Evolutionary conservation across 2,888 invertebrate genomes (phyloP), one percentile per base, ranked within the genome.

Genomic region (Himalopsyche anomala): DNA sequence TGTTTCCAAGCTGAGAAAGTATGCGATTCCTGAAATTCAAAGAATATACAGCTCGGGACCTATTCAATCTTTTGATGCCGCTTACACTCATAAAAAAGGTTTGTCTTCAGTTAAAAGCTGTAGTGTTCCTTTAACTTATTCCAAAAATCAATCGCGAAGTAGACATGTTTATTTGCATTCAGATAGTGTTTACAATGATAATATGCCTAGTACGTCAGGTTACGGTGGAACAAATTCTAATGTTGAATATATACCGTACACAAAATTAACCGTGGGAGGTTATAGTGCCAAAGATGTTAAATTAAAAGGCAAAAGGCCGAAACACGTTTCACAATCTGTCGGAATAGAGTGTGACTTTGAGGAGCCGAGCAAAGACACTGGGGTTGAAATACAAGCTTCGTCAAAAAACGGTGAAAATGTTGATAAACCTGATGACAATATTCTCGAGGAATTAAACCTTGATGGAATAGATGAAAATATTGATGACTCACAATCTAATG

Each of bases 181-280:
- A n/a, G 79, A 56, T 79, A 84, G 45, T 56, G 51, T 42, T 12
- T 74, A n/a, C n/a, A 15, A 19, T 36, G 74, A 82, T 12, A 88
- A 86, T 45, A 40, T 85, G 2, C 89, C 91, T 38, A 92, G 92
- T 88, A 54, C 85, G 11, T 74, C 74, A 19, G 38, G 74, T 4
- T 74, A 74, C 15, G 15, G 36, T 74, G 51, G 19, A 28, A 36
- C 38, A 28, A 79, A 85, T 38, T 79, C 83, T 9, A 92, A 92
- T 87, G 87, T 90, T 17, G 92, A 92, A 82, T 93, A 93, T 89
- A 92, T 93, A 89, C 93, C 93, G 1, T 93, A 93, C 90, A 91
- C 92, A 15, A 91, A 92, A 89, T 90, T 93, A 86, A 93, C 93
- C 19, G 88, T 93, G 88, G 93, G 93, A 36, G 93, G 93, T 81